Evolutionary conservation across 1,140 invertebrate genomes (phyloP), one percentile per base, ranked within the genome.

Genomic region (Drosophila navojoa): DNA sequence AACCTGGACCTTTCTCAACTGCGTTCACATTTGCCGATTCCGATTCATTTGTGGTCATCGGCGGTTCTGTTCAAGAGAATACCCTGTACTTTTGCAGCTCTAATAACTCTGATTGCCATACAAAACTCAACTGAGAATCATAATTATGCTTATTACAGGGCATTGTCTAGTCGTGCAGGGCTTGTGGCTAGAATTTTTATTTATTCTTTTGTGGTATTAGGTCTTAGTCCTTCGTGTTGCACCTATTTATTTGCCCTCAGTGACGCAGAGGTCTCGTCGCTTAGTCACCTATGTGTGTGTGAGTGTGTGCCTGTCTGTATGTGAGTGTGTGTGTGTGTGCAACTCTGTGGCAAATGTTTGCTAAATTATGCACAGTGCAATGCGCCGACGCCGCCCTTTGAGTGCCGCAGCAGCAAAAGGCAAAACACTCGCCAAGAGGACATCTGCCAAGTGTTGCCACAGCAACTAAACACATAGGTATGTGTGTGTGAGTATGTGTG

Each of bases 301-400:
- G 47, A 27, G 13, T 61, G 10, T 42, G 32, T 40, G 19, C n/a
- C 25, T 40, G 16, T 61, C 57, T 57, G 13, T 40, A 13, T 61
- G 11, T 70, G 53, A 54, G 29, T 68, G 42, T 32, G 54, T 44
- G 32, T 16, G 45, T 16, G 53, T 79, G 66, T 29, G 77, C 77
- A 79, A 75, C 61, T 70, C 22, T 58, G 72, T 71, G 54, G 40
- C 73, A 79, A 81, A 84, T 85, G 81, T 63, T 86, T 78, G 64
- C 57, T 86, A 81, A 86, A 86, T 81, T 86, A 86, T 81, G 76
- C 81, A 77, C 58, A 72, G 57, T 49, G 64, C 75, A 77, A 61
- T 70, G 75, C 74, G 74, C 69, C 63, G 60, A 71, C 64, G 58
- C 47, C 62, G 58, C 54, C 53, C 60, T 42, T 50, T 52, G 25